Evolutionary conservation across 2,113 vertebrate species (phyloP), one percentile per base, ranked within the genome.

Genomic region (Martes martes): DNA sequence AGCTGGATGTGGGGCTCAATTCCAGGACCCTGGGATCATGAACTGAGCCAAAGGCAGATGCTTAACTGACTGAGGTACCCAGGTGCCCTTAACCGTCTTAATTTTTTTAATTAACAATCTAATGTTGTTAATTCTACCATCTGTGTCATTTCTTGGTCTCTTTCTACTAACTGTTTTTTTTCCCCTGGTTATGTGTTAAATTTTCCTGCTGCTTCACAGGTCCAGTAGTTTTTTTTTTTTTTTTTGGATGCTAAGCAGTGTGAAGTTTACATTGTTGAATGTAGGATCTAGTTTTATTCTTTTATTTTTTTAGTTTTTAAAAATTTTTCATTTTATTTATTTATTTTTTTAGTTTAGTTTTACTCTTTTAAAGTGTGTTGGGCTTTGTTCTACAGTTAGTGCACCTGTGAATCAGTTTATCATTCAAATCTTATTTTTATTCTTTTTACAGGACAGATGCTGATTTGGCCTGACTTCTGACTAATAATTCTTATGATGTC

Each of bases 221-320:
- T n/a, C 3, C 88, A 50, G 52, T 92, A 61, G 15, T 69, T 87
- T 96, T 45, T 80, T 52, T 16, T 94, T 42, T 39, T 52, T 52
- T 52, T 80, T 88, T 50, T 47, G 15, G 31, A 52, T 95, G 28
- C n/a, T 80, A 4, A 18, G 78, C 13, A 73, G 42, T 93, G 52
- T 95, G 42, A 89, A 79, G 28, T 95, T 93, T 95, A 95, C 7
- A 7, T 85, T 84, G 50, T 73, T 87, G 47, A 73, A 13, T 89
- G 47, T 78, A 85, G 33, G 26, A 67, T 65, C 42, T 78, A 78
- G 15, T 82, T 92, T 31, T 88, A 91, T 69, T 88, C 59, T n/a
- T 92, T 89, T 71, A 78, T 57, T 21, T 57, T 57, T 57, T 57
- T 52, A 57, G 16, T 57, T 57, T 21, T 55, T 52, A 18, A 18